Evolutionary conservation across 1,140 invertebrate genomes (phyloP).

Genomic region (Pseudomyrmex dendroicus): DNA sequence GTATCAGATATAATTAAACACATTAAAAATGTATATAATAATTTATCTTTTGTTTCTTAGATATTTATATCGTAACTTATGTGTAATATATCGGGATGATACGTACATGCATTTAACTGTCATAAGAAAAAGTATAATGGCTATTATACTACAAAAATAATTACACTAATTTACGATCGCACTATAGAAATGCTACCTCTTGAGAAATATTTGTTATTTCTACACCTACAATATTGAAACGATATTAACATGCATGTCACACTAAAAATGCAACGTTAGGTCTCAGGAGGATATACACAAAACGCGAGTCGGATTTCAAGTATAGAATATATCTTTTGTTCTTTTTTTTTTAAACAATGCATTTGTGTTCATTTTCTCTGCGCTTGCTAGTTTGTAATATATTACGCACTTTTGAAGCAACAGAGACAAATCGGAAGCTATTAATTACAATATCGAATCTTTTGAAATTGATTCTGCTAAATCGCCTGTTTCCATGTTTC

Average conservation of each 20-base stretch:
- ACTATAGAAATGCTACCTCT: slow-evolving; percentile 23
- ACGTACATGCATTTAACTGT: slow-evolving; percentile 31
- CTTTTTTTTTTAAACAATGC: slow-evolving; percentile 19
- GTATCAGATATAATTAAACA: not conserved
- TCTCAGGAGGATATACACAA: slow-evolving; percentile 56
- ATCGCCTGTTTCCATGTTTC: not conserved
- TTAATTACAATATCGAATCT: slow-evolving; percentile 54
- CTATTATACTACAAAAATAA: slow-evolving; percentile 42
- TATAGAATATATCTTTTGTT: slow-evolving; percentile 24
- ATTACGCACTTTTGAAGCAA: slow-evolving; percentile 32
- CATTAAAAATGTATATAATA: slow-evolving; percentile 29
- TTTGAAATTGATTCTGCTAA: not conserved
- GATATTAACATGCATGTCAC: slow-evolving; percentile 27
- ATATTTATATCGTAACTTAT: slow-evolving; percentile 33
- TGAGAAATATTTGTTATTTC: not conserved
- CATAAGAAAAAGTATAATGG: slow-evolving; percentile 40
- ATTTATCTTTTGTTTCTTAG: slow-evolving; percentile 7
- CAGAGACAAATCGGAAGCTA: slow-evolving; percentile 44
- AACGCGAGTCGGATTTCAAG: slow-evolving; percentile 48
- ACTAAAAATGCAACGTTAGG: slow-evolving; percentile 45
- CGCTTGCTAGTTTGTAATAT: not conserved
- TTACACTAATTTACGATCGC: slow-evolving; percentile 22
- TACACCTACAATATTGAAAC: slow-evolving; percentile 1
- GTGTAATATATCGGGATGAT: slow-evolving; percentile 2
- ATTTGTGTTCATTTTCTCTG: not conserved